A percentile compares a stretch with the other conserved stretches of the same genome.
These are phyloP conservation scores for Toxotes lorentzi DNA, from an alignment of 2,797 vertebrate genomes.

Conservation along the genomic window DNA sequence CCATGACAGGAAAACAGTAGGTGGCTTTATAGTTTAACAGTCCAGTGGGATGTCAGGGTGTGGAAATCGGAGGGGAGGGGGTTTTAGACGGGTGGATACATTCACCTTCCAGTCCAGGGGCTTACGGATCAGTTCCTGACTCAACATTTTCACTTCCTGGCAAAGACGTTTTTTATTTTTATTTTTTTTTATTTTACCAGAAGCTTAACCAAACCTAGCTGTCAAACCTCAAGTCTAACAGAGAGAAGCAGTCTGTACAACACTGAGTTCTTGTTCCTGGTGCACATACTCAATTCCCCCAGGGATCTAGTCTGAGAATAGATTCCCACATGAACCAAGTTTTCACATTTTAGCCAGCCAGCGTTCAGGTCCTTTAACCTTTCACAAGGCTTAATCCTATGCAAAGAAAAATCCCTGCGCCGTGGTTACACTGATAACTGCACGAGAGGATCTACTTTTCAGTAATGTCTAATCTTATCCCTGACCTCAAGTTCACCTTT, in stretches of 20 bases:
- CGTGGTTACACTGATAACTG: neutral
- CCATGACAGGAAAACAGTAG: neutral
- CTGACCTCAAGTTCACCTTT: neutral
- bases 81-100: neutral
- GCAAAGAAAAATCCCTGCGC: neutral
- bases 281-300: slow-evolving; percentile 1
- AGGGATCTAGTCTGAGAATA: slow-evolving; percentile 9
- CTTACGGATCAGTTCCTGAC: neutral
- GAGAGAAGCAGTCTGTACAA: neutral
- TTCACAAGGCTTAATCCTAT: neutral
- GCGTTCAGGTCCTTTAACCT: neutral
- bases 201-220: neutral
- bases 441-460: neutral
- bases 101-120: neutral
- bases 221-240: slow-evolving; percentile 4
- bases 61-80: neutral
- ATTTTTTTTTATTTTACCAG: slow-evolving; percentile 2
- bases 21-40: neutral
- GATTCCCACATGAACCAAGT: slow-evolving; percentile 10
- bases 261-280: neutral
- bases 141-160: slow-evolving; percentile 9
- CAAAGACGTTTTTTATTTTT: neutral
- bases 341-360: slow-evolving; percentile 21
- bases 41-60: neutral
- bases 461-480: neutral